Percentiles rank a stretch among this genome's conserved stretches.
These are phyloP conservation scores for Corythaeola cristata DNA, from an alignment of 2,113 vertebrate species.

Conservation along the genomic window DNA sequence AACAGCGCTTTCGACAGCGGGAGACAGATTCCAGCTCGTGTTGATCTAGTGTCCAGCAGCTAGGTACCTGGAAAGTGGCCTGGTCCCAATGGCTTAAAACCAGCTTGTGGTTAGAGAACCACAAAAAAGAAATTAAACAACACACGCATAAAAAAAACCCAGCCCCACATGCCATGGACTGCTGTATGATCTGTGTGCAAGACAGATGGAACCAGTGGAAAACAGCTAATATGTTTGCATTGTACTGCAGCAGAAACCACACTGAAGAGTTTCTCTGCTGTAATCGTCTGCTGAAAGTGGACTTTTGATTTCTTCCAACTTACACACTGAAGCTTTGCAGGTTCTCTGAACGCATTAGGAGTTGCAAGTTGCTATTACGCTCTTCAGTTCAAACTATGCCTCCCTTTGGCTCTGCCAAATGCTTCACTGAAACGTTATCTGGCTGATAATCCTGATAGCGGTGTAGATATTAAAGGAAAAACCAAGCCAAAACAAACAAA, in stretches of 20 bases:
- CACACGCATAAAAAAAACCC: neutral
- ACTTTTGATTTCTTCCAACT: neutral
- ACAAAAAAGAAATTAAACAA: neutral
- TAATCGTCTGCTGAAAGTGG: neutral
- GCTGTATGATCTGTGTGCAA: neutral
- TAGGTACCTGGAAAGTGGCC: neutral
- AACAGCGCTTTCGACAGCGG: neutral
- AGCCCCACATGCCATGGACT: neutral
- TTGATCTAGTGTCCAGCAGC: neutral
- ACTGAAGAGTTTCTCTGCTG: neutral
- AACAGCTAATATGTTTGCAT: neutral
- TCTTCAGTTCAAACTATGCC: neutral
- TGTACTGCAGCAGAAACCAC: neutral
- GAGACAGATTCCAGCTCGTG: neutral
- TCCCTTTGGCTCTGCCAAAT: neutral
- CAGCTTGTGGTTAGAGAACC: conserved; percentile 1
- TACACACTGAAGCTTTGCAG: neutral
- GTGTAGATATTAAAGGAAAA: neutral
- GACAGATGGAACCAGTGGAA: neutral
- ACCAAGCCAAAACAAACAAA: neutral
- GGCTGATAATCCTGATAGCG: neutral
- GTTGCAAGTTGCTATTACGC: neutral
- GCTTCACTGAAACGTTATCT: neutral
- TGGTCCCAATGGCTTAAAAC: neutral
- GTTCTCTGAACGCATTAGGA: neutral